Base-by-base conservation (phyloP, 2,888 invertebrate species). In the Nycteola revayana region DNA sequence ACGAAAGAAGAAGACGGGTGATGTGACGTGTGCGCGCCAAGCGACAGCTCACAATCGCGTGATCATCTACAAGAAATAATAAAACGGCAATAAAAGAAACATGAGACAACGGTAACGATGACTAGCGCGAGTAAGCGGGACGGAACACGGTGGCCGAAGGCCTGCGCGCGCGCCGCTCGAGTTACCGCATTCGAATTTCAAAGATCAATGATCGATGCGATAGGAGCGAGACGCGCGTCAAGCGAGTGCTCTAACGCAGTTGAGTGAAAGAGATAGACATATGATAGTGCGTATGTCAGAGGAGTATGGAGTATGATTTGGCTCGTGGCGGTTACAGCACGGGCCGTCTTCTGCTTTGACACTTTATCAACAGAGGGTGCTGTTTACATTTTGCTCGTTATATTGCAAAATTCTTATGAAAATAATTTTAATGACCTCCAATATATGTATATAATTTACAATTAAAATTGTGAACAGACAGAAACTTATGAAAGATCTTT, bases 21-120 rank as follows among this genome's bases (percentile, higher is more conserved):
- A 67, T 60, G 61, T 86, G 87, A 87, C 87, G 88, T 87, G 87
- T 86, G 87, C 88, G 82, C 87, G 79, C 79, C 80, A 69, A 81
- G 78, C 87, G 87, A 87, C 87, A 86, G 86, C 87, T 82, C 71
- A 83, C 87, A 85, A 86, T 88, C 88, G 86, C 87, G 87, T 87
- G 88, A 87, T 87, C 85, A 84, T 87, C 88, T 85, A 87, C 86
- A 87, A 88, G 87, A 87, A 88, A 88, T 88, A 88, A 88, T 88
- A 88, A 88, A 87, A 86, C 85, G 81, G 83, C 84, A 85, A 87
- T 87, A 87, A 87, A 87, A 87, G 87, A 80, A 86, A 85, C 79
- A 76, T 76, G 85, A 85, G 85, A 84, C 81, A 80, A 75, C 81
- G 69, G 75, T 74, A 77, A 76, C 68, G 53, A 66, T 62, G 49